phyloP scores from a whole-genome alignment of 2,797 vertebrate species.

The Schizothorax lantsangensis region DNA sequence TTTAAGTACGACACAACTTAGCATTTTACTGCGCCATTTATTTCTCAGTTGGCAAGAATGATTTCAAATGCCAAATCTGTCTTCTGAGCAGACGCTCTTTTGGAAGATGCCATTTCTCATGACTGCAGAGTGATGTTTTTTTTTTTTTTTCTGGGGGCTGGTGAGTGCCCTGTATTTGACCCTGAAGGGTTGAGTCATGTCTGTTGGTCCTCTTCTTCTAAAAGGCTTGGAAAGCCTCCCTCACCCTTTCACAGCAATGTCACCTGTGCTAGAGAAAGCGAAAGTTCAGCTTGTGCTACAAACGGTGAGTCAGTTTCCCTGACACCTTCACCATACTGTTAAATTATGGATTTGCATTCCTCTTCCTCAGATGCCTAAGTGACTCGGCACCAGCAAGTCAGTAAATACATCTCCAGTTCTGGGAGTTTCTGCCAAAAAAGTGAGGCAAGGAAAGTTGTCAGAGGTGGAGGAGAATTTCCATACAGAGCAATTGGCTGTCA shows the following conservation, averaged over 20 bases:
- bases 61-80: slow-evolving; percentile 39
- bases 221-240: slow-evolving; percentile 26
- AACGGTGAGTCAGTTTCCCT: slow-evolving; percentile 36
- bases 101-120: slow-evolving; percentile 44
- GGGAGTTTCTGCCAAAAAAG: slow-evolving; percentile 41
- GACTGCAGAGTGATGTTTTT: slow-evolving; percentile 25
- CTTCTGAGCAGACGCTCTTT: slow-evolving; percentile 38
- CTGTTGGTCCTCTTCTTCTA: slow-evolving; percentile 49
- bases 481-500: slow-evolving; percentile 57
- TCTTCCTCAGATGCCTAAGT: slow-evolving; percentile 34
- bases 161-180: slow-evolving; percentile 46
- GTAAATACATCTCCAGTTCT: slow-evolving; percentile 50
- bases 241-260: slow-evolving; percentile 42
- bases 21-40: slow-evolving; percentile 21
- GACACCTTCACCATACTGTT: slow-evolving; percentile 50
- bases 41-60: slow-evolving; percentile 33
- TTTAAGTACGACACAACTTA: slow-evolving; percentile 35
- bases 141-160: neutral
- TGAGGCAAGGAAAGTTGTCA: slow-evolving; percentile 53
- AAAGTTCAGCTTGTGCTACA: slow-evolving; percentile 54
- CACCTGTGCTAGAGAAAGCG: slow-evolving; percentile 43
- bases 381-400: slow-evolving; percentile 23
- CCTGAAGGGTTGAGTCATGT: slow-evolving; percentile 49
- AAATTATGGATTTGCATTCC: slow-evolving; percentile 60
- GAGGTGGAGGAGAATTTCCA: slow-evolving; percentile 57